These are phyloP conservation scores for Caretta caretta DNA, from an alignment of 2,113 vertebrate genomes.

Conservation along the genomic window DNA sequence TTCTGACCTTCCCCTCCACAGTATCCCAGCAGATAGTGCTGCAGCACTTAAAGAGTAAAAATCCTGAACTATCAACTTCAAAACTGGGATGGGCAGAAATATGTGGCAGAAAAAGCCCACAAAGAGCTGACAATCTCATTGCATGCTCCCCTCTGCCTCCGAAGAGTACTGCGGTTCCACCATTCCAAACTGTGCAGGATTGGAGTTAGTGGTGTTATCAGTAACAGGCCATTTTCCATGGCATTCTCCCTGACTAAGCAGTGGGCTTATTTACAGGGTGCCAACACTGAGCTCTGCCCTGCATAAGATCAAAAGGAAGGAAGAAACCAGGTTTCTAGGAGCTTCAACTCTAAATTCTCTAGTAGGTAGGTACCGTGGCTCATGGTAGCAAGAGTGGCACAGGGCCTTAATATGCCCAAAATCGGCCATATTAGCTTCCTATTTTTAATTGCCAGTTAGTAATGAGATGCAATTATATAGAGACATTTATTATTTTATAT, in stretches of 20 bases:
- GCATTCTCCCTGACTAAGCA: neutral
- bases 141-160: neutral
- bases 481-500: neutral
- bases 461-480: slow-evolving; percentile 9
- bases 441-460: slow-evolving; percentile 14
- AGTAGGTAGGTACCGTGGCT: neutral
- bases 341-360: neutral
- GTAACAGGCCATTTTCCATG: neutral
- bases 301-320: neutral
- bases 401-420: neutral
- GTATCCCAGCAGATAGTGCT: neutral
- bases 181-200: neutral
- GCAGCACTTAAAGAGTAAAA: neutral
- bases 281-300: neutral
- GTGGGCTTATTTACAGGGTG: neutral
- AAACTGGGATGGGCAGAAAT: neutral
- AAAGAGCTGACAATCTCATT: neutral
- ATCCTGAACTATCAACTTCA: neutral
- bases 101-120: neutral
- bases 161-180: neutral
- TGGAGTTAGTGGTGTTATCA: neutral
- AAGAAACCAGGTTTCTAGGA: neutral
- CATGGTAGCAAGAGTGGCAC: neutral
- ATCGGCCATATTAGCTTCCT: neutral
- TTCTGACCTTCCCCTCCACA: neutral